Evolutionary conservation across 1,140 invertebrate species (phyloP).

Genomic region (Philotrypesis tridentata): DNA sequence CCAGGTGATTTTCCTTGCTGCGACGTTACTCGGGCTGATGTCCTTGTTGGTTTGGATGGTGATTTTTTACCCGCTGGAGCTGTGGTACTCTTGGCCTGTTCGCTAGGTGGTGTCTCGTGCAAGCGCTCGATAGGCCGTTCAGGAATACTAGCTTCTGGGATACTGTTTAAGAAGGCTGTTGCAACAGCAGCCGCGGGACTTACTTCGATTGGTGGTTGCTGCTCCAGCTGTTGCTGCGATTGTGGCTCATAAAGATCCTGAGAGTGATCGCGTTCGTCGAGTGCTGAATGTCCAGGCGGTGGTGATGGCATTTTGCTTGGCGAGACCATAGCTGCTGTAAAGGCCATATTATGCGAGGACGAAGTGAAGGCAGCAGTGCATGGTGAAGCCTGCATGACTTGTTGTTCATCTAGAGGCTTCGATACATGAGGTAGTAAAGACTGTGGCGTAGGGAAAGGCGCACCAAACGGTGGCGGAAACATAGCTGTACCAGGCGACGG

Average conservation of each 20-base stretch:
- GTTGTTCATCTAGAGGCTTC: constrained; percentile 75
- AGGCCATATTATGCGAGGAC: constrained; percentile 84
- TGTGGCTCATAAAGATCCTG: constrained; percentile 32
- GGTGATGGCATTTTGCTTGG: constrained; percentile 70
- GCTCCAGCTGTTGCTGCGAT: constrained; percentile 3
- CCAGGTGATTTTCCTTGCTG: constrained; percentile 82
- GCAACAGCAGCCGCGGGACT: constrained; percentile 46
- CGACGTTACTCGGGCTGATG: constrained; percentile 77
- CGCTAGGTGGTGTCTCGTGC: constrained; percentile 41
- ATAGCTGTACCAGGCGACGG: constrained; percentile 77
- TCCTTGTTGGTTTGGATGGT: constrained; percentile 79
- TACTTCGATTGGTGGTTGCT: constrained; percentile 36
- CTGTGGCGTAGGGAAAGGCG: constrained; percentile 75
- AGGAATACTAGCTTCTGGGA: constrained; percentile 22
- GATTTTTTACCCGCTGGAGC: constrained; percentile 75
- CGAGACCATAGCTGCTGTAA: constrained; percentile 83
- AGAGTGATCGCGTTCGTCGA: constrained; percentile 55
- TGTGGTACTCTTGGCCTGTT: constrained; percentile 55
- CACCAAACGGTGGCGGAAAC: constrained; percentile 77
- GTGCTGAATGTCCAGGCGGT: constrained; percentile 58
- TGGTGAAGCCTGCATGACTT: constrained; percentile 72
- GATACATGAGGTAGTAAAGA: constrained; percentile 74
- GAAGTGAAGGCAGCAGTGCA: constrained; percentile 85
- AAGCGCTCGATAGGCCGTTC: constrained; percentile 42
- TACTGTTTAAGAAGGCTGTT: constrained; percentile 53